These are phyloP conservation scores for Danio albolineatus DNA, from an alignment of 2,797 vertebrate species.

Conservation along the genomic window DNA sequence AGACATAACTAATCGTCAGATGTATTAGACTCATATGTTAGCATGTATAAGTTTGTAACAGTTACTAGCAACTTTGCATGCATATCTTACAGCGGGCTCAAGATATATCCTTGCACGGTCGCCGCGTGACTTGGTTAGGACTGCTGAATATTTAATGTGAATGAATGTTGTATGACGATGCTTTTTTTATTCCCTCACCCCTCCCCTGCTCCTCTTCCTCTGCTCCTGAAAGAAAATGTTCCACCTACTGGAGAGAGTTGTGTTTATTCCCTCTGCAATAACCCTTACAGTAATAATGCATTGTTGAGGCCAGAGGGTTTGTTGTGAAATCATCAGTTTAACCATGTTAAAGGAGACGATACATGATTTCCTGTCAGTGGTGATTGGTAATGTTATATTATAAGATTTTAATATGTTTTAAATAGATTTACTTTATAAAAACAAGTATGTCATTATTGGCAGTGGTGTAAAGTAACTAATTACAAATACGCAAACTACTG, in stretches of 20 bases:
- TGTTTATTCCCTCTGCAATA: not conserved
- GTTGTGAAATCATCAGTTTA: no score
- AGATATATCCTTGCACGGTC: not conserved
- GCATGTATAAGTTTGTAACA: not conserved
- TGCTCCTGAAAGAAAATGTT: slow-evolving; percentile 1
- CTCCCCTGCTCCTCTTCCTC: not conserved
- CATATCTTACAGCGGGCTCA: not conserved
- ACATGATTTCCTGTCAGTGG: no score
- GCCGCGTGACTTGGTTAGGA: slow-evolving; percentile 20
- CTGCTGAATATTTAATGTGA: slow-evolving; percentile 46
- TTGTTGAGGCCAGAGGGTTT: not conserved
- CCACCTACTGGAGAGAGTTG: slow-evolving; percentile 13
- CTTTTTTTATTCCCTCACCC: slow-evolving; percentile 30
- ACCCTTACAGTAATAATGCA: no score
- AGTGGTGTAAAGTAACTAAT: no score
- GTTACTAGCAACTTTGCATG: not conserved
- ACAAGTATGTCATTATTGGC: no score
- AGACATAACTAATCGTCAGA: not conserved
- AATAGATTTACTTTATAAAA: no score
- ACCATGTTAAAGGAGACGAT: no score
- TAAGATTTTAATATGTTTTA: no score
- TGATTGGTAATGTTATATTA: no score
- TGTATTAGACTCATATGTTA: not conserved
- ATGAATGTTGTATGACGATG: slow-evolving; percentile 54
- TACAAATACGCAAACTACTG: no score